A percentile compares a stretch with the other conserved stretches of the same genome.
phyloP scores from a whole-genome alignment of 2,888 invertebrate species.

The Ophion costatus region DNA sequence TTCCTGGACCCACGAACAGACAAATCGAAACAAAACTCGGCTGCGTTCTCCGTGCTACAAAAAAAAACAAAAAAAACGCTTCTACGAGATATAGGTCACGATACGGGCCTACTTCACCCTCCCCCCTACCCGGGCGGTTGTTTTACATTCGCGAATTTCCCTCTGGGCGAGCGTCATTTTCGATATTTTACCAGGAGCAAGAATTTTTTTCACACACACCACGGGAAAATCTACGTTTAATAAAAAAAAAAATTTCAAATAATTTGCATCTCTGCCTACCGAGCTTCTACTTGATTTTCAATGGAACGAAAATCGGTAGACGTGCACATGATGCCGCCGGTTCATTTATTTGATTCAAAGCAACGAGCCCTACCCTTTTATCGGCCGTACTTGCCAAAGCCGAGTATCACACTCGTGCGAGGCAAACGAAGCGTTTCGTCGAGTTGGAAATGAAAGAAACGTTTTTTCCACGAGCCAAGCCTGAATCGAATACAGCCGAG shows the following conservation, averaged over 20 bases:
- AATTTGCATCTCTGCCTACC: too few relatives aligned
- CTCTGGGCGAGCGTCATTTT: constrained; percentile 9
- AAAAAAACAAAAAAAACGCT: constrained; percentile 16
- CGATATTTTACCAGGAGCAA: neutral
- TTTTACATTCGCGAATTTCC: constrained; percentile 16
- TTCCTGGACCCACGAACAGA: constrained; percentile 36
- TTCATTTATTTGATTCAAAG: neutral
- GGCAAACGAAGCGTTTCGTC: neutral
- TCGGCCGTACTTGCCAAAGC: neutral
- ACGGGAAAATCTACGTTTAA: neutral
- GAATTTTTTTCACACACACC: neutral
- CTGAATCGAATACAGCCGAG: neutral
- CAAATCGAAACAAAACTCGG: constrained; percentile 57
- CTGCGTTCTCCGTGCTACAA: constrained; percentile 34
- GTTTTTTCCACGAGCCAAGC: neutral
- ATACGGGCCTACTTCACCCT: neutral
- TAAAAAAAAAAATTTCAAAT: neutral
- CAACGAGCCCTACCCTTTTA: neutral
- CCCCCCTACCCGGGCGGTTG: neutral
- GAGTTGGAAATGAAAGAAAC: neutral
- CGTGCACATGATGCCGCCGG: neutral
- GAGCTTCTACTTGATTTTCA: neutral
- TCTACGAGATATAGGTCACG: constrained; percentile 11
- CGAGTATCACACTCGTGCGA: neutral
- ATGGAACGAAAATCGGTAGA: neutral